These are phyloP conservation scores for Trichogramma dendrolimi DNA, from an alignment of 2,888 invertebrate species.

Conservation along the genomic window DNA sequence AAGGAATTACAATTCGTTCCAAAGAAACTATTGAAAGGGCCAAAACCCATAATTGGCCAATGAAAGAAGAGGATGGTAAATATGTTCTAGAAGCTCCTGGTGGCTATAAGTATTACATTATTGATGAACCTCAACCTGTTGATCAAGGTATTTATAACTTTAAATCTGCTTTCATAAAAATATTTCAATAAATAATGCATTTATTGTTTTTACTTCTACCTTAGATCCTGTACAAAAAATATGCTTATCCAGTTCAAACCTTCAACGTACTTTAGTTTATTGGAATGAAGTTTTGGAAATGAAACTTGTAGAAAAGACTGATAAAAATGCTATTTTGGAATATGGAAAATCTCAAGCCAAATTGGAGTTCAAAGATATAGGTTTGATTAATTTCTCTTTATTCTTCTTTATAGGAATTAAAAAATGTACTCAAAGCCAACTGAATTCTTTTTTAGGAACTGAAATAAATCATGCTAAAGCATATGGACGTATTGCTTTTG, in stretches of 20 bases:
- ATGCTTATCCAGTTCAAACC: slow-evolving; percentile 71
- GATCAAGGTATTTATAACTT: slow-evolving; percentile 57
- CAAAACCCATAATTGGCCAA: slow-evolving; percentile 67
- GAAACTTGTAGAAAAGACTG: slow-evolving; percentile 63
- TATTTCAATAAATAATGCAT: neutral
- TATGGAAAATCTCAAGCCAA: slow-evolving; percentile 72
- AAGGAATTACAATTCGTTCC: slow-evolving; percentile 79
- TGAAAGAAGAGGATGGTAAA: slow-evolving; percentile 60
- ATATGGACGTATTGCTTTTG: slow-evolving; percentile 93
- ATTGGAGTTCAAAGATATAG: slow-evolving; percentile 71
- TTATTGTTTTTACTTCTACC: slow-evolving; percentile 35
- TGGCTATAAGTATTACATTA: slow-evolving; percentile 82
- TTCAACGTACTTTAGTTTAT: slow-evolving; percentile 72
- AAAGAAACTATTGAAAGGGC: slow-evolving; percentile 73
- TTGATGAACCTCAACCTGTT: slow-evolving; percentile 67
- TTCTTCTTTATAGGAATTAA: slow-evolving; percentile 10
- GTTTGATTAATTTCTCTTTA: slow-evolving; percentile 45
- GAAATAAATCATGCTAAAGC: slow-evolving; percentile 80
- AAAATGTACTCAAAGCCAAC: neutral
- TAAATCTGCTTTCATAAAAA: neutral
- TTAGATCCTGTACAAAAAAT: slow-evolving; percentile 78
- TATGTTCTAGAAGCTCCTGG: slow-evolving; percentile 79
- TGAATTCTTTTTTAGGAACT: slow-evolving; percentile 50
- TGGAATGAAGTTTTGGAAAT: slow-evolving; percentile 80
- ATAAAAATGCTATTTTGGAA: slow-evolving; percentile 63